Base-by-base conservation (phyloP, 1,140 invertebrate species). In the Camponotus pennsylvanicus region DNA sequence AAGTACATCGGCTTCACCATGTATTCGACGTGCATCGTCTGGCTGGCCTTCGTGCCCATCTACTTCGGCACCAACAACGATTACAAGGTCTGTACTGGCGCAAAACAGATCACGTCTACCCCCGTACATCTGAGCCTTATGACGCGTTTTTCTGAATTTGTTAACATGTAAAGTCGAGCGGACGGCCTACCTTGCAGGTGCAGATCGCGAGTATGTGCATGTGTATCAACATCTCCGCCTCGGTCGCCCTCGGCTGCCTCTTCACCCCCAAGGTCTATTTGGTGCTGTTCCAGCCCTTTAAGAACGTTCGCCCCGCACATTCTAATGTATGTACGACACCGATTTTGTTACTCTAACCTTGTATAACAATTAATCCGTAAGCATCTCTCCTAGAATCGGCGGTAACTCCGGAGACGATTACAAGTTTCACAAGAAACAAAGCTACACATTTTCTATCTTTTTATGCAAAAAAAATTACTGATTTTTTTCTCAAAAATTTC, bases 251-350 rank as follows among this genome's bases (percentile, higher is more conserved):
- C 0, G 96, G 96, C 27, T 98, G 97, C 91, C 95, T 98, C 0
- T 98, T 98, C 94, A 96, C 96, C 2, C 97, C 97, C 1, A 98
- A 98, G 94, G 96, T 98, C 57, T 97, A 97, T 91, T 96, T 97
- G 59, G 96, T 97, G 18, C 94, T 97, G 32, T 97, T 97, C 92
- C 97, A 97, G 92, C 97, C 97, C 0, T 96, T 97, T 92, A 98
- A 98, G 90, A 98, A 98, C 91, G 96, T 97, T 0, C 95, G 97
- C 5, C 95, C 95, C 73, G 95, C 95, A 32, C 95, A 95, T 71
- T 92, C 94, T 11, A 95, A 94, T 70, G 93, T 94, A 85, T 93
- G 93, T 92, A 85, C 32, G 37, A 66, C 69, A 64, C n/a, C 34
- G 55, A 0, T 18, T 75, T 61, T 42, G 1, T 64, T 27, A 45